Conservation (phyloP, 2,113 vertebrate genomes). For the Austrofundulus limnaeus region DNA sequence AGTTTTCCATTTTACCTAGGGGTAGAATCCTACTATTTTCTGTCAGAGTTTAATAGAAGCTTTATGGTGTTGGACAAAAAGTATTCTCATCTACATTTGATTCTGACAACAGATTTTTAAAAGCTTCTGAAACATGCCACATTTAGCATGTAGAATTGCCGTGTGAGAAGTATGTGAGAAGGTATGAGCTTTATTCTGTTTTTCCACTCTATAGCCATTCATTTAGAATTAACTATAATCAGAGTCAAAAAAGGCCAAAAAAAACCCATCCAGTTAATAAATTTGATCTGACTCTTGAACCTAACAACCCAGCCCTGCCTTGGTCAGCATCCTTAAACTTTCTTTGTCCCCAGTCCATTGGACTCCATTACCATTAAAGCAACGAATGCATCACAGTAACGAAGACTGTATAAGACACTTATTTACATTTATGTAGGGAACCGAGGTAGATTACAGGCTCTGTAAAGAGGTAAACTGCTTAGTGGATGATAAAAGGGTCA, state of each 20-base stretch:
- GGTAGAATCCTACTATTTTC: conserved; percentile 28
- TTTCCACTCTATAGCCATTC: conserved; percentile 26
- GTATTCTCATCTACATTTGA: conserved; percentile 12
- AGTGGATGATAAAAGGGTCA: conserved; percentile 60
- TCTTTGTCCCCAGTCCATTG: conserved; percentile 27
- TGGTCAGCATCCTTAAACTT: conserved; percentile 44
- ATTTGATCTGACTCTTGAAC: conserved; percentile 55
- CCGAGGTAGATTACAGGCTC: conserved; percentile 41
- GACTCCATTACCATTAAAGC: conserved; percentile 60
- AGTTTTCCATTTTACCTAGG: conserved; percentile 23
- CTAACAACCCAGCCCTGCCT: conserved; percentile 20
- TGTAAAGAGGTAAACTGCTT: conserved; percentile 64
- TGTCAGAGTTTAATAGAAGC: conserved; percentile 25
- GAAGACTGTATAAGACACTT: conserved; percentile 61
- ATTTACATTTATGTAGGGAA: conserved; percentile 68
- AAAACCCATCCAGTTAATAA: conserved; percentile 47
- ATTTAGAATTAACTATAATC: conserved; percentile 49
- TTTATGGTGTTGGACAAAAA: conserved; percentile 14
- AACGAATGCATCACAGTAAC: conserved; percentile 62
- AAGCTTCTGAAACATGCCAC: conserved; percentile 2
- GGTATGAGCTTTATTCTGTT: conserved; percentile 16
- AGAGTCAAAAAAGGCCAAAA: conserved; percentile 48
- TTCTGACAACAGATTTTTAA: conserved; percentile 1
- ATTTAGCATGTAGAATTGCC: conserved; percentile 5
- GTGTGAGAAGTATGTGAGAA: conserved; percentile 23